Evolutionary conservation across 2,797 vertebrate species (phyloP).

Genomic region (Poeciliopsis paucimaculata): DNA sequence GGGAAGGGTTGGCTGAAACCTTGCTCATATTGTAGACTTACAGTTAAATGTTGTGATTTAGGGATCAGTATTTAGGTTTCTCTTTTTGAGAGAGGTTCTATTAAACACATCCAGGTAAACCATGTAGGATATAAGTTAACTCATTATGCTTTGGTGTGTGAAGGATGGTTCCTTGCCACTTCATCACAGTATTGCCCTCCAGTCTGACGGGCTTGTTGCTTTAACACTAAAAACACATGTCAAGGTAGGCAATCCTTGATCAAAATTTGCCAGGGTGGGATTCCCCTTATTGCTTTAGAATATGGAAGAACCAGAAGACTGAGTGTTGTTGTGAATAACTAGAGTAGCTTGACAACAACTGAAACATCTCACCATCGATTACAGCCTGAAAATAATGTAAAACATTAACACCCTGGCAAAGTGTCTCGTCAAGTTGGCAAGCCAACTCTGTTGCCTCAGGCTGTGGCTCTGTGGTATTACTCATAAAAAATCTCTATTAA

Average conservation of each 20-base stretch:
- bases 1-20: slow-evolving; percentile 1
- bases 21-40: slow-evolving; percentile 24
- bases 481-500: slow-evolving; percentile 12
- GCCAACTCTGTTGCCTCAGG: background rate
- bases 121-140: slow-evolving; percentile 22
- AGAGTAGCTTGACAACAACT: slow-evolving; percentile 1
- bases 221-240: slow-evolving; percentile 30
- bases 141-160: slow-evolving; percentile 32
- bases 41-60: slow-evolving; percentile 14
- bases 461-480: background rate
- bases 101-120: slow-evolving; percentile 39
- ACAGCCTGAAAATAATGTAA: background rate
- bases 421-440: background rate
- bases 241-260: slow-evolving; percentile 16
- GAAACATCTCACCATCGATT: background rate
- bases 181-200: slow-evolving; percentile 6
- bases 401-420: slow-evolving; percentile 14
- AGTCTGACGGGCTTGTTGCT: slow-evolving; percentile 36
- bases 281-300: slow-evolving; percentile 20
- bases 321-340: background rate
- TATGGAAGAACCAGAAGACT: background rate
- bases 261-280: slow-evolving; percentile 18
- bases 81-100: slow-evolving; percentile 3
- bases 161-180: slow-evolving; percentile 22
- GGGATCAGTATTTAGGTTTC: background rate